Evolutionary conservation across 2,888 invertebrate genomes (phyloP).

Genomic region (Rhopalosiphum nymphaeae): DNA sequence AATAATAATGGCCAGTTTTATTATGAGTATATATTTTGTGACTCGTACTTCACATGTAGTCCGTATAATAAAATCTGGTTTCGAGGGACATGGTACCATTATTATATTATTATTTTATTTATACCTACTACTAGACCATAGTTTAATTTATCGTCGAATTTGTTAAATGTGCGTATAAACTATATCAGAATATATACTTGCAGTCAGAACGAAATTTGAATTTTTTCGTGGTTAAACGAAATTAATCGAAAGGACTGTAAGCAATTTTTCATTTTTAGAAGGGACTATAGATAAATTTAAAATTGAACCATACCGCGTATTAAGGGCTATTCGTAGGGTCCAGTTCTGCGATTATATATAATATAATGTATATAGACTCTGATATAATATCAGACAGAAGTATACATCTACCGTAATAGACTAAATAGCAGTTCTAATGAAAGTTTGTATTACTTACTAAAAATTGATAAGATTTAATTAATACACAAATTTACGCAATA

Average conservation of each 20-base stretch:
- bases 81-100: not conserved
- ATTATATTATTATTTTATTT: not conserved
- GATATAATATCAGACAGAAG: not conserved
- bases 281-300: not conserved
- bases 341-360: not conserved
- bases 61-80: not conserved
- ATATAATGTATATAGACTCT: not conserved
- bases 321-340: not conserved
- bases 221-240: not conserved
- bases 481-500: not conserved
- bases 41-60: not conserved
- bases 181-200: not conserved
- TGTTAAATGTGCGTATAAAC: not conserved
- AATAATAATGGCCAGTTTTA: not conserved
- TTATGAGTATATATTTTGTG: not conserved
- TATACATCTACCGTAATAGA: not conserved
- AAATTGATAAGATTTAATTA: constrained; percentile 9
- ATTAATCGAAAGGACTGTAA: not conserved
- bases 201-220: not conserved
- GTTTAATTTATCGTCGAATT: not conserved
- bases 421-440: not conserved
- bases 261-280: not conserved
- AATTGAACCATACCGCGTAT: not conserved
- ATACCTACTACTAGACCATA: not conserved
- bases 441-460: not conserved